Base-by-base conservation (phyloP, 2,888 invertebrate species). In the Choristoneura rosaceana region DNA sequence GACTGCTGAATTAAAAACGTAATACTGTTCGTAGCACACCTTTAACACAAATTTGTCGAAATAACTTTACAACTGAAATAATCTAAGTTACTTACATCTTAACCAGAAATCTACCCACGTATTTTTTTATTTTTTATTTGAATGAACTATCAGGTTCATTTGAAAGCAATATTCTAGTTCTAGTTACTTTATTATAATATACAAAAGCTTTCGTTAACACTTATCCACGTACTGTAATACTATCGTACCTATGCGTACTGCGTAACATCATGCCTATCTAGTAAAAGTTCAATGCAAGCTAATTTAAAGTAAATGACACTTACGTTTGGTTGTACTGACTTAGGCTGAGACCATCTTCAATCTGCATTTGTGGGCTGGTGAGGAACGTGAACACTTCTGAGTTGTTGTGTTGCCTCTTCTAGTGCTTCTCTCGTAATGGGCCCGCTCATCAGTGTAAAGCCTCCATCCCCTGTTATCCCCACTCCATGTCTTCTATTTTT, bases 301-400 rank as follows among this genome's bases (percentile, higher is more conserved):
- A 45, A 12, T 45, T 45, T 12, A 50, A 50, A 15, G 5, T 50
- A 50, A 4, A n/a, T 50, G 14, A 50, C 47, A 50, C 47, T 50
- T 50, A 50, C 47, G 47, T n/a, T 50, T 50, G 47, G 47, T 50
- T 50, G 7, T n/a, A 50, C 47, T 15, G 47, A 50, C n/a, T n/a
- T 50, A 50, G 3, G 7, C 34, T 50, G 45, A 14, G 5, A 34
- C 34, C 2, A 9, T 5, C 47, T 50, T 50, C 47, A n/a, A 50
- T 50, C 47, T 50, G 47, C n/a, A 5, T 50, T n/a, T 50, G 47
- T 50, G 47, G 47, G 47, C 15, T 15, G 47, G 47, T 50, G 47
- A 50, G 14, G 47, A 50, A 50, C 47, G 47, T 50, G 47, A 50
- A 50, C 47, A 50, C 47, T 50, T 50, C 47, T 50, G 47, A 50